Base-by-base conservation (phyloP, 2,113 vertebrate species). In the Tricholaema leucomelas region DNA sequence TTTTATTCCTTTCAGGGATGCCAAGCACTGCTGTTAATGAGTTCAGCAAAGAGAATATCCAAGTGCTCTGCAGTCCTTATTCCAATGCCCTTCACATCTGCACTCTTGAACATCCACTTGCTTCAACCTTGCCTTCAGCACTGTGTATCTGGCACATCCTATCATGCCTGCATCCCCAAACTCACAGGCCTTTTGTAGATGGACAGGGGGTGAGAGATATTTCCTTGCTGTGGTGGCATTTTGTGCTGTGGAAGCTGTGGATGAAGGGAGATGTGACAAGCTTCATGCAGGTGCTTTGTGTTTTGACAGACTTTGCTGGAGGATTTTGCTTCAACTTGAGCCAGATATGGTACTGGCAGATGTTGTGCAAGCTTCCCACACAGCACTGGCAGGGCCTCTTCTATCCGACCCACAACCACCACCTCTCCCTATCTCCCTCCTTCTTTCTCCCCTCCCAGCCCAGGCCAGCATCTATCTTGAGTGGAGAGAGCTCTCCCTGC, bases 271-370 rank as follows among this genome's bases (percentile, higher is more conserved):
- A 28, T 77, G 88, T 87, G 72, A 52, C 50, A 46, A 77, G 54
- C 83, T 93, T 84, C 83, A 31, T 3, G 12, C 73, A 48, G 87
- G 65, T 85, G 90, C 88, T 77, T 80, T 87, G 69, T 92, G 75
- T 92, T 93, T 91, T 92, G 87, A 92, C 84, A 92, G 88, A 77
- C 92, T 80, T 59, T 3, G 35, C 87, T 77, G 87, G 74, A 79
- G 36, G 56, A 87, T 87, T 94, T 92, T 3, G 5, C 81, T 91
- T 75, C 3, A 11, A 17, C 46, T 85, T 58, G 60, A 93, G 92
- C 52, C 91, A 91, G 75, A 63, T 40, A 0, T 35, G 64, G 44
- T 76, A 19, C 75, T 77, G 79, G 81, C 96, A 96, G 96, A 90
- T 93, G 91, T 88, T 30, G 17, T 56, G 60, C 75, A 54, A 48